Evolutionary conservation across 2,888 invertebrate species (phyloP), one percentile per base, ranked within the genome.

Genomic region (Heliothis peltigera): DNA sequence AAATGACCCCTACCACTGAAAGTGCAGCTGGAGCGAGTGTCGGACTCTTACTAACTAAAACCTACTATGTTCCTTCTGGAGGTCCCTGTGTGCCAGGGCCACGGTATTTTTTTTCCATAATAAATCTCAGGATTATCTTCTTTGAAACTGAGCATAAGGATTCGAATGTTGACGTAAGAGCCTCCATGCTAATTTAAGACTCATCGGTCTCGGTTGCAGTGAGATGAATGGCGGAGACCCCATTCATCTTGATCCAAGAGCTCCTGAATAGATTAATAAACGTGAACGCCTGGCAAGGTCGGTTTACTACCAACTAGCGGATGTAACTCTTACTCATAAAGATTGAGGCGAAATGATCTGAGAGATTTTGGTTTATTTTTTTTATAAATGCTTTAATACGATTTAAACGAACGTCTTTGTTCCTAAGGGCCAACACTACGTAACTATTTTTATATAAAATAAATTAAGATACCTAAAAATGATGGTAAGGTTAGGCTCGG

Each of bases 231-330:
- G 62, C 54, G 62, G 71, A 46, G 62, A 68, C 32, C 47, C 46
- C 61, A 67, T 79, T 75, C 64, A 75, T 75, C 47, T 66, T 60
- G 46, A 44, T 63, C 53, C 47, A 46, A 75, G 58, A 49, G 76
- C 42, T 79, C 60, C 61, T 65, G 68, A 64, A 68, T 68, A 65
- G 60, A 76, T 70, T 70, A 63, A 70, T 73, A 65, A 56, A 64
- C 51, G 63, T 42, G 39, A 63, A 52, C 22, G 71, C 52, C 52
- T 22, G 17, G 49, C 77, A 73, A 73, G 77, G 73, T 65, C 72
- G 56, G 39, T 39, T 25, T 19, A 28, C 48, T n/a, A 44, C 48
- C 25, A 47, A 39, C 15, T 53, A 64, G 43, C 51, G 73, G 77
- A 73, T 65, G 53, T 73, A 35, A 52, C 59, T 56, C 70, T 64